phyloP scores from a whole-genome alignment of 2,113 vertebrate species.

The Galbula dea region DNA sequence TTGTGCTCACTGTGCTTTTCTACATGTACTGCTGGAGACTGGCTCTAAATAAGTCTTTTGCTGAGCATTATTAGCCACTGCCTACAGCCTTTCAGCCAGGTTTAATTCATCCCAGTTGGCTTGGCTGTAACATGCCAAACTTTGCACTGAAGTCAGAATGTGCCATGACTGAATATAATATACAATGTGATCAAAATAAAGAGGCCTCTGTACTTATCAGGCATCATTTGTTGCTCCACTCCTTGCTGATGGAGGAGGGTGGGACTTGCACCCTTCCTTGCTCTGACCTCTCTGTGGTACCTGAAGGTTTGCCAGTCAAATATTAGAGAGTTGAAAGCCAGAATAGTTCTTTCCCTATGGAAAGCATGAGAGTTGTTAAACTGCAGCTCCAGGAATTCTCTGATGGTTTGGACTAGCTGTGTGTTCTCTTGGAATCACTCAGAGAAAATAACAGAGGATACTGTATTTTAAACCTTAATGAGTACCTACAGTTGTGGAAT shows the following conservation, averaged over 20 bases:
- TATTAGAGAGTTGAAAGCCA: not conserved
- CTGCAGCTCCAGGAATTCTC: conserved; percentile 15
- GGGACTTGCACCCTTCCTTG: not conserved
- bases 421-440: not conserved
- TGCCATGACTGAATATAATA: not conserved
- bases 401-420: not conserved
- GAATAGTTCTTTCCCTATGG: not conserved
- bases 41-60: not conserved
- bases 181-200: not conserved
- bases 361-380: not conserved
- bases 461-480: not conserved
- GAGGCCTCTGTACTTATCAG: not conserved
- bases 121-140: not conserved
- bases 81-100: not conserved
- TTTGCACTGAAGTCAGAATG: not conserved
- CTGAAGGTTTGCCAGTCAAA: not conserved
- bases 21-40: not conserved
- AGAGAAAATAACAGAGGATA: not conserved
- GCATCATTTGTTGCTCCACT: not conserved
- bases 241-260: not conserved
- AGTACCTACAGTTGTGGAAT: conserved; percentile 35
- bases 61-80: not conserved
- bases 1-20: not conserved
- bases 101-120: not conserved
- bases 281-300: not conserved